Percentiles rank a stretch among this genome's conserved stretches.
phyloP scores from a whole-genome alignment of 1,140 invertebrate species.

The Drosophila bipectinata region DNA sequence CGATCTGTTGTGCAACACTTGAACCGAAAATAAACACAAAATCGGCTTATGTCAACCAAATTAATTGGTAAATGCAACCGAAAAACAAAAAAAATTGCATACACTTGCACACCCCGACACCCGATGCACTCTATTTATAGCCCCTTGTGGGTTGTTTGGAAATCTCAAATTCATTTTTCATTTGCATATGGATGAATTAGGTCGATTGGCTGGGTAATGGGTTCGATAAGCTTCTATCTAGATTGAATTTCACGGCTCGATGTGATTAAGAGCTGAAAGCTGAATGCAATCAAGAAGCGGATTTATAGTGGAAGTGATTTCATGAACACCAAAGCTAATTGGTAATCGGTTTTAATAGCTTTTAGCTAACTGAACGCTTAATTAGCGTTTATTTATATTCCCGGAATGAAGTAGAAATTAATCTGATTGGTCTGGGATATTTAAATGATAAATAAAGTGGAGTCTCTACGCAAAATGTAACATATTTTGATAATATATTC shows the following conservation, averaged over 20 bases:
- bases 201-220: slow-evolving; percentile 26
- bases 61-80: slow-evolving; percentile 62
- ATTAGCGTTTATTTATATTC: background rate
- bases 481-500: background rate
- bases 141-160: slow-evolving; percentile 1
- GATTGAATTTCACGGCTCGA: slow-evolving; percentile 29
- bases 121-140: background rate
- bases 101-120: slow-evolving; percentile 9
- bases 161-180: slow-evolving; percentile 31
- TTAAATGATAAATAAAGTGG: too few species aligned
- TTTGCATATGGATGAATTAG: slow-evolving; percentile 20
- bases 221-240: slow-evolving; percentile 16
- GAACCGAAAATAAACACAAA: slow-evolving; percentile 30
- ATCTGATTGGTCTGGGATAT: too few species aligned
- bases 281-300: slow-evolving; percentile 12
- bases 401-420: too few species aligned
- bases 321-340: background rate
- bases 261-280: slow-evolving; percentile 22
- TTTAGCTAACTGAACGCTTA: background rate
- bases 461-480: too few species aligned
- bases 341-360: background rate
- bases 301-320: slow-evolving; percentile 16
- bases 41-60: slow-evolving; percentile 71
- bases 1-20: slow-evolving; percentile 39
- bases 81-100: slow-evolving; percentile 25